Base-by-base conservation (phyloP, 2,888 invertebrate species). In the Tipula lateralis region DNA sequence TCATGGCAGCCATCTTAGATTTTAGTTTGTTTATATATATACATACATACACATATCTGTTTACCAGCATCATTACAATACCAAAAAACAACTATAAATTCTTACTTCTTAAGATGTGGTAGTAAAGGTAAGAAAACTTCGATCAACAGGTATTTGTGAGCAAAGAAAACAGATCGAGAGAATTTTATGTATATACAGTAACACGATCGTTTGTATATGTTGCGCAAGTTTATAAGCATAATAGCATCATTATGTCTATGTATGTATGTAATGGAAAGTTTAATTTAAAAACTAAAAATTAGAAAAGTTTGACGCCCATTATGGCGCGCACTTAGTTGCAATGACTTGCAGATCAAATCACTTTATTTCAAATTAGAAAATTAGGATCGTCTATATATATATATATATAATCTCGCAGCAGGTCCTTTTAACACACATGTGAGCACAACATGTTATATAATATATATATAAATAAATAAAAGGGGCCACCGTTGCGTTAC, bases 1-100 rank as follows among this genome's bases (percentile, higher is more conserved):
- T 66, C 24, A 66, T 66, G 66, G 66, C 66, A 66, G 66, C 66
- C 66, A 66, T 66, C 66, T 66, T 66, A 66, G 50, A 50, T 50
- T 50, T 50, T 50, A 66, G 24, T 66, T 66, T 39, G 39, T 66
- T 66, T 66, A 12, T 66, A 9, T 66, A 9, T 9, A n/a, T 44
- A 16, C 16, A n/a, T 44, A 32, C 32, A n/a, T n/a, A n/a, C n/a
- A n/a, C n/a, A n/a, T n/a, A n/a, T 39, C 13, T 66, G 66, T 66
- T 66, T 66, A 66, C 66, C 66, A 66, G 66, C 66, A 66, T 66
- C 66, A 66, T 66, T 66, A 66, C 24, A 24, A 66, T 24, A 66
- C 66, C 19, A 66, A 44, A 39, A 39, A 39, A 39, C 19, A 24
- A 66, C 66, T 66, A 66, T 66, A 66, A 66, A 66, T 66, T 66